Percentiles rank a stretch among this genome's conserved stretches.
phyloP scores from a whole-genome alignment of 2,797 vertebrate species.

The Muraenolepis orangiensis region DNA sequence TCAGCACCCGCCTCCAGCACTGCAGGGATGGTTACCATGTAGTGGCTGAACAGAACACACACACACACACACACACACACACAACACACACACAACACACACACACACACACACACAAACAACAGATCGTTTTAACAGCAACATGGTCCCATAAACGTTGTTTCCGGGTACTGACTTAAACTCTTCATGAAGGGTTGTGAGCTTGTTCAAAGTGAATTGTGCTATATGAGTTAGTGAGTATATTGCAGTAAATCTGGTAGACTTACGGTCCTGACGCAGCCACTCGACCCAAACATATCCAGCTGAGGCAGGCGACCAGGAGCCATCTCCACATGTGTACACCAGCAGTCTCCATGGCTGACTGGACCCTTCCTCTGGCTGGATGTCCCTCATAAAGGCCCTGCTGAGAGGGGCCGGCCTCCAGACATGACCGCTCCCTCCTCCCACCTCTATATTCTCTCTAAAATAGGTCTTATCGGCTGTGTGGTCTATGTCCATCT shows the following conservation, averaged over 20 bases:
- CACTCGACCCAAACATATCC: background rate
- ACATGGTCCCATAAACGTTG: background rate
- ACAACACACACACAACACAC: background rate
- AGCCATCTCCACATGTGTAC: background rate
- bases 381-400: background rate
- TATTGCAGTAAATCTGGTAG: background rate
- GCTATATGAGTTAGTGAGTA: background rate
- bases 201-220: background rate
- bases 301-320: background rate
- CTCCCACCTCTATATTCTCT: too few relatives aligned
- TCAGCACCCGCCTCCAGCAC: conserved; percentile 56
- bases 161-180: background rate
- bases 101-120: background rate
- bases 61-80: background rate
- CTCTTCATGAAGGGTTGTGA: background rate
- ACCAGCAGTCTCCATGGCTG: background rate
- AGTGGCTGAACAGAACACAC: conserved; percentile 49
- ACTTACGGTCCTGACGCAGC: background rate
- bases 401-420: background rate
- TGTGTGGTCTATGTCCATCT: too few relatives aligned
- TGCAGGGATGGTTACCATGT: conserved; percentile 65
- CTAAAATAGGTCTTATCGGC: too few relatives aligned
- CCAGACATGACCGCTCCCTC: background rate
- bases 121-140: background rate
- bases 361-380: background rate